Base-by-base conservation (phyloP, 2,113 vertebrate species). In the Callocephalon fimbriatum region DNA sequence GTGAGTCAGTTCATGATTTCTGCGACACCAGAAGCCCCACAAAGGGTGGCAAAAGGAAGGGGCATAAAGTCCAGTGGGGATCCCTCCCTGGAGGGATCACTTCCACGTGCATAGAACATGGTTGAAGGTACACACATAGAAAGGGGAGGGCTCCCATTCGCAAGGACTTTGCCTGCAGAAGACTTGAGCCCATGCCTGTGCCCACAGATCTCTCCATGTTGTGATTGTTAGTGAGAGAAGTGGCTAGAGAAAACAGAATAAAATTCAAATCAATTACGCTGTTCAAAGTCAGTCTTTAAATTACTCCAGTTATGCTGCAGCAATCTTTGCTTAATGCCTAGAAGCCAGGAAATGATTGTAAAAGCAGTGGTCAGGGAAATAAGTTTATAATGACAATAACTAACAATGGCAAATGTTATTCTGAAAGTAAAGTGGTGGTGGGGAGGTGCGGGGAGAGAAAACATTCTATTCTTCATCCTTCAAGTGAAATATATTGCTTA, bases 251-350 rank as follows among this genome's bases (percentile, higher is more conserved):
- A 94, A 96, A 86, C 2, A 21, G 79, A 94, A 93, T 84, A 96
- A 90, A 93, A 93, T 83, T 93, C 50, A 93, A 82, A 95, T 96
- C 65, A 95, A 96, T 97, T 93, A 95, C 23, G 44, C 54, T 82
- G 42, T 90, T 95, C 95, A 90, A 96, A 93, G 70, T 63, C 92
- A 76, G 86, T 50, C 86, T 89, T 92, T 75, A 91, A 89, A 92
- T 90, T 89, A 94, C 97, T 94, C 74, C 47, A 95, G 62, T 92
- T 94, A 96, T 7, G n/a, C 93, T 86, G 71, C 68, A 87, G 56
- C 59, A 74, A 77, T 93, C 88, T 94, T 91, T 92, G 80, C 48
- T 92, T 87, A 96, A 94, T 88, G 93, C 92, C 93, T 70, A 88
- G 74, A 83, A 94, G 95, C 74, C 38, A 85, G 44, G 65, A 94